These are phyloP conservation scores for Rhynchomys soricoides DNA, from an alignment of 2,113 vertebrate genomes.

Conservation along the genomic window DNA sequence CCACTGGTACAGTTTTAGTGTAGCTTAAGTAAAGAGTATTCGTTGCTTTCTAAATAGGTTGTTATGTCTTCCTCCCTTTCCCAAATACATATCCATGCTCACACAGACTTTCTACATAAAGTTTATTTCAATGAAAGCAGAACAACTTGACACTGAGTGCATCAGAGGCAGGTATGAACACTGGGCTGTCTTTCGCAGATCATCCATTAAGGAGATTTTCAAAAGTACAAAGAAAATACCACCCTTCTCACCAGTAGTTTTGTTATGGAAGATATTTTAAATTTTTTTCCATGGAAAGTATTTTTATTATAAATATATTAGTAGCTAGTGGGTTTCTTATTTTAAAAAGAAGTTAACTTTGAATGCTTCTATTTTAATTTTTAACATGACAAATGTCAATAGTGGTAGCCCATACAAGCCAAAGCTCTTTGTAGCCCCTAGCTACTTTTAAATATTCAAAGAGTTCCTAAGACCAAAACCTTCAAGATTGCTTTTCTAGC, in stretches of 20 bases:
- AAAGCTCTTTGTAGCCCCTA: neutral
- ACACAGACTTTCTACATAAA: neutral
- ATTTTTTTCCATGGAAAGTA: neutral
- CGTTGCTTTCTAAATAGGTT: neutral
- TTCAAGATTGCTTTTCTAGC: neutral
- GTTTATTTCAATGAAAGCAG: neutral
- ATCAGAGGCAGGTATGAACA: neutral
- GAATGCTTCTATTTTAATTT: neutral
- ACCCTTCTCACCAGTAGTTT: neutral
- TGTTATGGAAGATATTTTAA: neutral
- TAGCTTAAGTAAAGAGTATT: neutral
- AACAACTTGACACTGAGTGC: neutral
- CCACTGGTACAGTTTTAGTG: neutral
- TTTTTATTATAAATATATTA: conserved; percentile 15
- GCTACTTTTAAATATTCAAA: neutral
- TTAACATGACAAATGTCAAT: neutral
- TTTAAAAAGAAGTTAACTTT: neutral
- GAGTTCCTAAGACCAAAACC: neutral
- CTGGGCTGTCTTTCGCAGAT: neutral
- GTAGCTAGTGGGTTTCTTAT: neutral
- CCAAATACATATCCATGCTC: neutral
- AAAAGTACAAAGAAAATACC: neutral
- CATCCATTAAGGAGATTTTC: neutral
- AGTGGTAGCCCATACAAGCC: neutral
- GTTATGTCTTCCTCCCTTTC: neutral